Evolutionary conservation across 2,113 vertebrate genomes (phyloP).

Genomic region (Pagrus major): DNA sequence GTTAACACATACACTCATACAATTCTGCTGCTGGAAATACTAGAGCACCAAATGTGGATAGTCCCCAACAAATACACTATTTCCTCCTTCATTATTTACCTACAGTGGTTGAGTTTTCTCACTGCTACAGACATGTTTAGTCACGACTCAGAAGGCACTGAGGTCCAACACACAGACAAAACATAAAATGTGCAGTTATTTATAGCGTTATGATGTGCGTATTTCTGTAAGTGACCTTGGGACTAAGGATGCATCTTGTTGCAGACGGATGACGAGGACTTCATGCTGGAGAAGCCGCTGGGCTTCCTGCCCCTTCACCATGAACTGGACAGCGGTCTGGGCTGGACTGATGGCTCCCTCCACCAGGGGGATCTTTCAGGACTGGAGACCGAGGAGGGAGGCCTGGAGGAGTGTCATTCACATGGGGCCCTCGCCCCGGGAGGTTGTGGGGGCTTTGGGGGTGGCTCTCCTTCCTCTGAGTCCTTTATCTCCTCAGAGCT

Average conservation of each 20-base stretch:
- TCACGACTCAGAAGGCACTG: not conserved
- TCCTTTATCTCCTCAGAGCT: slow-evolving; percentile 83
- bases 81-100: not conserved
- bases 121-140: not conserved
- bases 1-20: no score
- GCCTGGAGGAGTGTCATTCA: slow-evolving; percentile 79
- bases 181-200: not conserved
- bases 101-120: slow-evolving; percentile 5
- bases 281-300: slow-evolving; percentile 74
- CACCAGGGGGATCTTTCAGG: slow-evolving; percentile 85
- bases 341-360: slow-evolving; percentile 83
- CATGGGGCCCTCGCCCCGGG: slow-evolving; percentile 67
- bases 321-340: slow-evolving; percentile 83
- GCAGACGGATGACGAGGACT: slow-evolving; percentile 82
- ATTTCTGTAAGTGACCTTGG: not conserved
- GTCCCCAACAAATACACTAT: no score
- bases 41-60: not conserved
- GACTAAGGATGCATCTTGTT: slow-evolving; percentile 18
- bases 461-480: slow-evolving; percentile 75
- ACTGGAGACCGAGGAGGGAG: slow-evolving; percentile 82
- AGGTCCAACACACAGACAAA: not conserved
- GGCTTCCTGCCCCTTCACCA: slow-evolving; percentile 81
- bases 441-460: slow-evolving; percentile 67
- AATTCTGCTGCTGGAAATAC: not conserved
- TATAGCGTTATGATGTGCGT: not conserved